Percentiles rank a stretch among this genome's conserved stretches.
Conservation (phyloP, 1,140 invertebrate species). For the Steinernema feltiae region DNA sequence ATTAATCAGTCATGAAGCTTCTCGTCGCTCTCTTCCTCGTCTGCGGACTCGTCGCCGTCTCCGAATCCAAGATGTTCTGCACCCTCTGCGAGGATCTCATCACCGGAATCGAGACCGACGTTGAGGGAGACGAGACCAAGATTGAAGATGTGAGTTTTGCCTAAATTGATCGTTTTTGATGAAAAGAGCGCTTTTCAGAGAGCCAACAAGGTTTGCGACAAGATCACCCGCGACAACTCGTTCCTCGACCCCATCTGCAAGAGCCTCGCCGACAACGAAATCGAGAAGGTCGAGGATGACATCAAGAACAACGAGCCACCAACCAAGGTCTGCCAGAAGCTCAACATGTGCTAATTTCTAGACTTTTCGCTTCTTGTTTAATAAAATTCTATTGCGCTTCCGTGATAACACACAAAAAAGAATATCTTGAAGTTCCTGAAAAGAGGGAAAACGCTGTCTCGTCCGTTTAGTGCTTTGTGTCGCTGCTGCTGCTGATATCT, state of each 20-base stretch:
- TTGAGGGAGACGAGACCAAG: constrained; percentile 7
- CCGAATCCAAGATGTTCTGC: constrained; percentile 8
- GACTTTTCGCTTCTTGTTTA: too few relatives aligned
- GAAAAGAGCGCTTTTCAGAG: not conserved
- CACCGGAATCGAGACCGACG: not conserved
- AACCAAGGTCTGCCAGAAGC: not conserved
- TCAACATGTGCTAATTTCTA: not conserved
- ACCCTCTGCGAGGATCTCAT: not conserved
- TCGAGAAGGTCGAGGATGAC: constrained; percentile 17
- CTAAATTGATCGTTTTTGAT: not conserved
- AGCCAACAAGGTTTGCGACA: constrained; percentile 19
- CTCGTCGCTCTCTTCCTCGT: not conserved
- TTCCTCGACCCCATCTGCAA: constrained; percentile 9
- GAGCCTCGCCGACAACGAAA: constrained; percentile 10
- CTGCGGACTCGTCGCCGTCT: constrained; percentile 9
- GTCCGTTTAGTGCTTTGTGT: too few relatives aligned
- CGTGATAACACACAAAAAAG: too few relatives aligned
- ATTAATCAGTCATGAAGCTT: constrained; percentile 9
- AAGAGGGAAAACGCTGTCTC: too few relatives aligned
- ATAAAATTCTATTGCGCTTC: too few relatives aligned
- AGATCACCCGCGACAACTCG: not conserved
- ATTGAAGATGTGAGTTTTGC: not conserved
- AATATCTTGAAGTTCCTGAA: too few relatives aligned
- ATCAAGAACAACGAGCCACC: constrained; percentile 17
- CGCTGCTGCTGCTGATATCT: too few relatives aligned